Percentiles rank a stretch among this genome's conserved stretches.
Evolutionary conservation across 2,113 vertebrate genomes (phyloP).

Genomic region (Parus major): DNA sequence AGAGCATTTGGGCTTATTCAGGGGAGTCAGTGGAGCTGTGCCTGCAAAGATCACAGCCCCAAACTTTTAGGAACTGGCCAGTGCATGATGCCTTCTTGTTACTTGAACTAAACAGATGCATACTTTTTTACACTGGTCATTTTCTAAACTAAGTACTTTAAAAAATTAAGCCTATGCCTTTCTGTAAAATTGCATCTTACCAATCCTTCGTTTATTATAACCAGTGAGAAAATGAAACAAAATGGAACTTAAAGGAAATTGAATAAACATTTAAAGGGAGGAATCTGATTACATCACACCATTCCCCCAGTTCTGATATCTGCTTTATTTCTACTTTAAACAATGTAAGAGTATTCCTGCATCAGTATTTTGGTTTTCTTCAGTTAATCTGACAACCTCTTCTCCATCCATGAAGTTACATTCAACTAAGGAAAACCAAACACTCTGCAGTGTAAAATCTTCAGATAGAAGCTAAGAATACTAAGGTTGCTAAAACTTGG

Average conservation of each 20-base stretch:
- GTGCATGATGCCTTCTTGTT: background rate
- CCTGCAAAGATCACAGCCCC: background rate
- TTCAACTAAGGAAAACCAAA: background rate
- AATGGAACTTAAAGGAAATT: background rate
- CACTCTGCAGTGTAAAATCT: background rate
- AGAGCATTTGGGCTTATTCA: background rate
- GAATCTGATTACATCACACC: background rate
- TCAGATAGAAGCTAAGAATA: background rate
- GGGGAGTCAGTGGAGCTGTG: background rate
- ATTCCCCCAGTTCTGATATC: background rate
- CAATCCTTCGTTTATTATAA: background rate
- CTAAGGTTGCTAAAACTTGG: background rate
- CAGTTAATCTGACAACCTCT: background rate
- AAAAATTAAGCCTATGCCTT: background rate
- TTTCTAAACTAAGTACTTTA: background rate
- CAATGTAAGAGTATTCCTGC: background rate
- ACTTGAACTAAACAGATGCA: background rate
- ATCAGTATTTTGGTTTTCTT: background rate
- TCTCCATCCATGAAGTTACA: background rate
- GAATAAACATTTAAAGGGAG: background rate
- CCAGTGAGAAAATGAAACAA: background rate
- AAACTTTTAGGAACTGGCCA: background rate
- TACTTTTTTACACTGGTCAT: background rate
- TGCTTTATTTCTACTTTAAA: background rate
- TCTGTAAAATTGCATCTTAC: background rate